Evolutionary conservation across 2,113 vertebrate genomes (phyloP).

Genomic region (Oenanthe melanoleuca): DNA sequence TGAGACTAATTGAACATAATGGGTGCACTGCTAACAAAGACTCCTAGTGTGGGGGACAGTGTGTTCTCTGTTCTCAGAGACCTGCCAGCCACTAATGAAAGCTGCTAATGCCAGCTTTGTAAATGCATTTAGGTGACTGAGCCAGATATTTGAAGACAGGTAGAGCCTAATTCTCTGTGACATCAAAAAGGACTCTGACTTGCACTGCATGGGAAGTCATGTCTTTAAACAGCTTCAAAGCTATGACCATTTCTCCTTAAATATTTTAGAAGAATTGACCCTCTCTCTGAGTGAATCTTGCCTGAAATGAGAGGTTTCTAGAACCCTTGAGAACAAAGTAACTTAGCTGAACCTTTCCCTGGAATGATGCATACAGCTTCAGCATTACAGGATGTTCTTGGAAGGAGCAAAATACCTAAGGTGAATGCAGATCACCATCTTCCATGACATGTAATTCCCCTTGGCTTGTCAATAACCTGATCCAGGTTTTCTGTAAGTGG

Average conservation of each 20-base stretch:
- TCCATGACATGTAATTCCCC: neutral
- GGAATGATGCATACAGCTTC: neutral
- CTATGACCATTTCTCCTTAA: neutral
- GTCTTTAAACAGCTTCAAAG: neutral
- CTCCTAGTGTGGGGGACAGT: neutral
- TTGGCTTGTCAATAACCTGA: neutral
- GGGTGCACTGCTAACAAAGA: neutral
- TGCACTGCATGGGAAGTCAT: neutral
- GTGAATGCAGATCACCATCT: neutral
- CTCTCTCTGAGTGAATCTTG: neutral
- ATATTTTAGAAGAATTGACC: neutral
- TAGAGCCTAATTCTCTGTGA: neutral
- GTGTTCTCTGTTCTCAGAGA: neutral
- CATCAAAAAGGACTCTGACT: neutral
- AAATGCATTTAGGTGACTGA: neutral
- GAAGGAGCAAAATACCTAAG: neutral
- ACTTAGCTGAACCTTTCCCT: neutral
- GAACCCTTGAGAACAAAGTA: neutral
- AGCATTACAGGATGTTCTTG: neutral
- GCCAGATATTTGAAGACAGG: neutral
- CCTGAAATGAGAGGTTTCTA: neutral
- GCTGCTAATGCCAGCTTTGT: neutral
- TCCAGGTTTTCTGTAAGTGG: neutral
- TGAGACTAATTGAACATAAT: neutral
- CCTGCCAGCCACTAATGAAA: neutral